Conservation (phyloP, 1,140 invertebrate species). For the Mizuhopecten yessoensis region DNA sequence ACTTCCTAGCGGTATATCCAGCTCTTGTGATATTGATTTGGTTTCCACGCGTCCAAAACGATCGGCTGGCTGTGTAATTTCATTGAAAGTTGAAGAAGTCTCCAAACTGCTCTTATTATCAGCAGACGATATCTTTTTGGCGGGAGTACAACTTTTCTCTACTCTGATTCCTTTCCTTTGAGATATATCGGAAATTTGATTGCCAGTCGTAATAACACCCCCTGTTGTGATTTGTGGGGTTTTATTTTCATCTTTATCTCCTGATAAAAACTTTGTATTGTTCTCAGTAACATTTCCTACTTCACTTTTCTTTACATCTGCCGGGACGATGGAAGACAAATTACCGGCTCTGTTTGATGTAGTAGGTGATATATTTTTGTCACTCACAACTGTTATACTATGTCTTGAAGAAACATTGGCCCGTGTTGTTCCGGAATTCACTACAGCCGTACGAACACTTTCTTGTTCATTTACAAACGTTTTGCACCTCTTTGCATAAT, state of each 20-base stretch:
- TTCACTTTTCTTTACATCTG: background rate
- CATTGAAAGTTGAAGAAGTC: conserved; percentile 38
- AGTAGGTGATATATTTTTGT: background rate
- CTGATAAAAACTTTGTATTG: background rate
- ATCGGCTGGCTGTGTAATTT: conserved; percentile 31
- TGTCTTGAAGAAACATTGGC: background rate
- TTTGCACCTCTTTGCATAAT: conserved; percentile 20
- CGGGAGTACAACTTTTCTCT: conserved; percentile 7
- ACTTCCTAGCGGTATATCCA: background rate
- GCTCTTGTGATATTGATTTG: conserved; percentile 5
- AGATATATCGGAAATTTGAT: conserved; percentile 13
- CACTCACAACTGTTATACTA: background rate
- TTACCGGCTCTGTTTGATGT: background rate
- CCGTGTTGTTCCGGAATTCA: background rate
- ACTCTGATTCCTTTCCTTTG: conserved; percentile 32
- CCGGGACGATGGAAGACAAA: background rate
- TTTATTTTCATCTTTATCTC: background rate
- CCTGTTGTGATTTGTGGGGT: conserved; percentile 31
- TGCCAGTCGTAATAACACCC: conserved; percentile 36
- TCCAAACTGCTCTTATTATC: conserved; percentile 34
- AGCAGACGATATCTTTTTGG: conserved; percentile 38
- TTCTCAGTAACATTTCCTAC: background rate
- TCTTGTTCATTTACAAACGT: conserved; percentile 35
- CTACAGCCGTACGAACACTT: background rate
- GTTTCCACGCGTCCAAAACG: background rate